Conservation (phyloP, 53 echinoderm and acorn worm species). For the Echinarachnius parma region DNA sequence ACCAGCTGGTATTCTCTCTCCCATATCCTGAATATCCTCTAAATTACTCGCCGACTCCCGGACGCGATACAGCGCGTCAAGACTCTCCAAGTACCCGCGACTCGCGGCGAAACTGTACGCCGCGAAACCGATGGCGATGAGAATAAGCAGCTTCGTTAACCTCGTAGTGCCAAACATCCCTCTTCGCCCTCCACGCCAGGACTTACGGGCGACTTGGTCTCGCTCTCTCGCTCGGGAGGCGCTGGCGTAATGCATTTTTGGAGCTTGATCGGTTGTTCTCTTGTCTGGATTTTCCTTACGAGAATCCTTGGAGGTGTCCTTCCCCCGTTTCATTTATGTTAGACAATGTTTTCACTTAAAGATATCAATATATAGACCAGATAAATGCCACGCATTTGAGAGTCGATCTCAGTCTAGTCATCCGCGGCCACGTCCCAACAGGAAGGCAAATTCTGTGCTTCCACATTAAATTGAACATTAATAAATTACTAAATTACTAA, state of each 20-base stretch:
- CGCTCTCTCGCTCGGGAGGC: conserved; percentile 56
- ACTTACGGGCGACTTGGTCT: conserved; percentile 9
- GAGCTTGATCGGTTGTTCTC: neutral
- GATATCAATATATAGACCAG: too few relatives aligned
- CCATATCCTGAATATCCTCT: neutral
- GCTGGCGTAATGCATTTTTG: conserved; percentile 66
- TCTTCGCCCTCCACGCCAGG: neutral
- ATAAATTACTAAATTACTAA: too few relatives aligned
- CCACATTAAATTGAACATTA: too few relatives aligned
- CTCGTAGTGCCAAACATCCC: conserved; percentile 8
- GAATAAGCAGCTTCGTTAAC: neutral
- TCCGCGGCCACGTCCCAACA: too few relatives aligned
- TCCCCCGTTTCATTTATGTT: too few relatives aligned
- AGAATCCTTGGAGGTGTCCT: too few relatives aligned
- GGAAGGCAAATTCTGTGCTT: too few relatives aligned
- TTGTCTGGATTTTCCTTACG: neutral
- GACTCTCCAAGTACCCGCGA: conserved; percentile 3
- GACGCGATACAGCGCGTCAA: neutral
- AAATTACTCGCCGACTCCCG: neutral
- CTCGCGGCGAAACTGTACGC: conserved; percentile 5
- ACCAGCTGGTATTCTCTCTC: neutral
- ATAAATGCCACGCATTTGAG: too few relatives aligned
- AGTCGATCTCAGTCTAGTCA: too few relatives aligned
- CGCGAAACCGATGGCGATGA: conserved; percentile 24
- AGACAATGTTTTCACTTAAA: too few relatives aligned